Percentiles rank a stretch among this genome's conserved stretches.
Conservation (phyloP, 2,888 invertebrate species). For the Eledone cirrhosa region DNA sequence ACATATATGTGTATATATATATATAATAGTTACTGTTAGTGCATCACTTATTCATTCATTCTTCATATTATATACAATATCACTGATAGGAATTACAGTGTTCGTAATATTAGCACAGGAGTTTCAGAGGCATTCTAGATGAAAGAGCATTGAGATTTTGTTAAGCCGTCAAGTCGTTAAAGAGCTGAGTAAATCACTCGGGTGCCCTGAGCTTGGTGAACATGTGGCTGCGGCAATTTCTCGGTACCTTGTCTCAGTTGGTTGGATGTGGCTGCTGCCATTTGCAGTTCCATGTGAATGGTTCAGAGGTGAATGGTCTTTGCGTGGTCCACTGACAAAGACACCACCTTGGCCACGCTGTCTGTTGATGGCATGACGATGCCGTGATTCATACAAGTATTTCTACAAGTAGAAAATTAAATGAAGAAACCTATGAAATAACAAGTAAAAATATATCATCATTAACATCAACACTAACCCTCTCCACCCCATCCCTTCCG, state of each 20-base stretch:
- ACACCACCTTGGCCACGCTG: conserved; percentile 94
- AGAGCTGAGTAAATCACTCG: conserved; percentile 23
- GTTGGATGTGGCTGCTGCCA: neutral
- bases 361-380: conserved; percentile 95
- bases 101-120: too few relatives aligned
- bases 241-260: conserved; percentile 14
- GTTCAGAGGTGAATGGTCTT: conserved; percentile 32
- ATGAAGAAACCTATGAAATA: too few relatives aligned
- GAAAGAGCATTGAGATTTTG: neutral
- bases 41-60: too few relatives aligned
- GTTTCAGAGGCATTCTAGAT: too few relatives aligned
- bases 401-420: conserved; percentile 74
- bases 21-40: too few relatives aligned
- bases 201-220: conserved; percentile 24
- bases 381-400: conserved; percentile 96
- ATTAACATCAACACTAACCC: too few relatives aligned
- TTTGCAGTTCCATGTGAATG: conserved; percentile 3
- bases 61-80: too few relatives aligned
- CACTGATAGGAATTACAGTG: too few relatives aligned
- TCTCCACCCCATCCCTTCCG: too few relatives aligned
- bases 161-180: neutral
- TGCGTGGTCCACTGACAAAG: conserved; percentile 70
- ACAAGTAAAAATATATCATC: too few relatives aligned
- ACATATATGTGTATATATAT: too few relatives aligned
- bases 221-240: conserved; percentile 21